phyloP scores from a whole-genome alignment of 2,797 vertebrate genomes.

The Eospalax fontanierii region DNA sequence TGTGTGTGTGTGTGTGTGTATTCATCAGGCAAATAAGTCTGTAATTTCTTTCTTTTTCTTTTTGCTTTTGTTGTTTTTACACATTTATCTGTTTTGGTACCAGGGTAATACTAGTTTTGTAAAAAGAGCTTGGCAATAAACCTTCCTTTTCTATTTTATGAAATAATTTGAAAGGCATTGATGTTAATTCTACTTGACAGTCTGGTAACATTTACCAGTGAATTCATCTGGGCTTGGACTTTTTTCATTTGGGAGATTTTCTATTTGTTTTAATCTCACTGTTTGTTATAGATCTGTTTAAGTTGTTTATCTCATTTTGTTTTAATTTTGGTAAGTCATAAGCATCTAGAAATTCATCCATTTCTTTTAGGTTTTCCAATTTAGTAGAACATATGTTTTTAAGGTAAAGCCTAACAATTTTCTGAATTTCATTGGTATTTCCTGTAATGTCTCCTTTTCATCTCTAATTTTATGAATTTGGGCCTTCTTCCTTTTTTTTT shows the following conservation, averaged over 20 bases:
- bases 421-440: not conserved
- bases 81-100: not conserved
- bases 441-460: not conserved
- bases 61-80: not conserved
- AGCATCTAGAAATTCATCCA: not conserved
- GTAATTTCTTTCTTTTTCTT: not conserved
- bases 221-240: not conserved
- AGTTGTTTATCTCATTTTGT: not conserved
- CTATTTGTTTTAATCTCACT: not conserved
- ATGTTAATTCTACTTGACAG: not conserved
- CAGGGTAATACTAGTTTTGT: not conserved
- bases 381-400: not conserved
- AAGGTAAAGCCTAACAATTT: not conserved
- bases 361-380: not conserved
- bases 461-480: not conserved
- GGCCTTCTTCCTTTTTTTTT: not conserved
- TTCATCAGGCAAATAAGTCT: not conserved
- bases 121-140: not conserved
- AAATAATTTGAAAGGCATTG: not conserved
- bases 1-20: not conserved
- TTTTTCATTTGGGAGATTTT: not conserved
- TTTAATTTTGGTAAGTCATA: not conserved
- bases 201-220: not conserved
- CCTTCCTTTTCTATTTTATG: not conserved
- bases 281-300: not conserved